These are phyloP conservation scores for Zootoca vivipara DNA, from an alignment of 2,113 vertebrate genomes.

Conservation along the genomic window DNA sequence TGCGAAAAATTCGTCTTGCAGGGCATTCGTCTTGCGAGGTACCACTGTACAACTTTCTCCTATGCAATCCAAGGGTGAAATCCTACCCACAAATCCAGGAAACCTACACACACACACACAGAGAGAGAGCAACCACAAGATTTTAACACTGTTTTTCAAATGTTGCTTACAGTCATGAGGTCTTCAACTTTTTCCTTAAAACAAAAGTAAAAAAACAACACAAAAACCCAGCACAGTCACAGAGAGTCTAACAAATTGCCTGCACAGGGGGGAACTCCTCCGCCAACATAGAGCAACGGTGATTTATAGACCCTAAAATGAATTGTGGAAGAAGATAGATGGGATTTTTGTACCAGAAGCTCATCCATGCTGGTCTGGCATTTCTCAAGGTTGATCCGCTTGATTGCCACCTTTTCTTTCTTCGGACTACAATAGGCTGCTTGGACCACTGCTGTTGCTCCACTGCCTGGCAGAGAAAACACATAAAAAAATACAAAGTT, in stretches of 20 bases:
- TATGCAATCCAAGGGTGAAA: not conserved
- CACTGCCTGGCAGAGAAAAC: slow-evolving; percentile 74
- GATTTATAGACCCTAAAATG: not conserved
- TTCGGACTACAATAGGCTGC: slow-evolving; percentile 89
- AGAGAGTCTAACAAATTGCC: not conserved
- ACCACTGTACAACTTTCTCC: not conserved
- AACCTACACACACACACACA: not conserved
- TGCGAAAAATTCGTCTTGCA: no score
- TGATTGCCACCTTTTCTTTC: slow-evolving; percentile 96
- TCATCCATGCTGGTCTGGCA: slow-evolving; percentile 98
- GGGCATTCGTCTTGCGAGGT: no score
- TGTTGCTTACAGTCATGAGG: not conserved
- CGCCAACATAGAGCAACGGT: not conserved
- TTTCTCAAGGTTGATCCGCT: slow-evolving; percentile 95
- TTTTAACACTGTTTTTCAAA: not conserved
- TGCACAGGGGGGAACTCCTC: not conserved
- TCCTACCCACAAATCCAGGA: not conserved
- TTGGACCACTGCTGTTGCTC: slow-evolving; percentile 92
- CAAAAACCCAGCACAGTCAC: not conserved
- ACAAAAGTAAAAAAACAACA: no score
- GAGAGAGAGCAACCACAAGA: not conserved
- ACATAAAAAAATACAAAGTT: not conserved
- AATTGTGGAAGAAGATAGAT: not conserved
- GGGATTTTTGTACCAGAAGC: slow-evolving; percentile 83
- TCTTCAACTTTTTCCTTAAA: not conserved